These are phyloP conservation scores for Plemyria rubiginata DNA, from an alignment of 2,888 invertebrate species.

Conservation along the genomic window DNA sequence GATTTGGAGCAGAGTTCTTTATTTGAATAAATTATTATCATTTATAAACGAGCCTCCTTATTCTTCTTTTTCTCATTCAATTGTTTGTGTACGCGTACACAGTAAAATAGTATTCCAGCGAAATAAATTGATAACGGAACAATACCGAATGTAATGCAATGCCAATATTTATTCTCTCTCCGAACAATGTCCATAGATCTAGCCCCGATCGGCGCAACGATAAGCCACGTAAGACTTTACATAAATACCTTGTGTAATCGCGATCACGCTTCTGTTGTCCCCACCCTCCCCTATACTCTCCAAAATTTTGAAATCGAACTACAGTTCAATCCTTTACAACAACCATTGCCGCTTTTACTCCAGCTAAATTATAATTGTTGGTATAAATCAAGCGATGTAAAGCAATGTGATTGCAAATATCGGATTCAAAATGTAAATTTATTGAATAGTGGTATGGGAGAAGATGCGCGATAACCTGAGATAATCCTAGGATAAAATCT, in stretches of 20 bases:
- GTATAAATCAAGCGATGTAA: constrained; percentile 44
- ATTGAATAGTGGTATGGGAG: constrained; percentile 48
- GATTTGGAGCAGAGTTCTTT: neutral
- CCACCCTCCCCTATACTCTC: constrained; percentile 38
- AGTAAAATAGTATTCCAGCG: neutral
- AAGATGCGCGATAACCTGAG: constrained; percentile 76
- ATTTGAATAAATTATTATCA: too few species aligned
- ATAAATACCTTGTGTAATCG: constrained; percentile 74
- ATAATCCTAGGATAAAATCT: constrained; percentile 76
- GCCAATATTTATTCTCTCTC: constrained; percentile 44
- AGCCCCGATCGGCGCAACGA: constrained; percentile 49
- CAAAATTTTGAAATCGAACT: constrained; percentile 13
- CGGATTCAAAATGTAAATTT: constrained; percentile 30
- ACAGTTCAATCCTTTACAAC: constrained; percentile 3
- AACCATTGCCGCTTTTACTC: constrained; percentile 42
- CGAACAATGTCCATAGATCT: constrained; percentile 50
- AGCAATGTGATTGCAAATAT: constrained; percentile 10
- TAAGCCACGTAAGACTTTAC: constrained; percentile 62
- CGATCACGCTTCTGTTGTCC: constrained; percentile 65
- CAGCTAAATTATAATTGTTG: too few species aligned
- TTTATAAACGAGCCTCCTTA: too few species aligned
- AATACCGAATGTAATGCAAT: constrained; percentile 40
- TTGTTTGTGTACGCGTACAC: too few species aligned
- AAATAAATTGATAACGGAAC: constrained; percentile 26
- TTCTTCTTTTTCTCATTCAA: too few species aligned